These are phyloP conservation scores for Atta colombica DNA, from an alignment of 1,140 invertebrate species.

Conservation along the genomic window DNA sequence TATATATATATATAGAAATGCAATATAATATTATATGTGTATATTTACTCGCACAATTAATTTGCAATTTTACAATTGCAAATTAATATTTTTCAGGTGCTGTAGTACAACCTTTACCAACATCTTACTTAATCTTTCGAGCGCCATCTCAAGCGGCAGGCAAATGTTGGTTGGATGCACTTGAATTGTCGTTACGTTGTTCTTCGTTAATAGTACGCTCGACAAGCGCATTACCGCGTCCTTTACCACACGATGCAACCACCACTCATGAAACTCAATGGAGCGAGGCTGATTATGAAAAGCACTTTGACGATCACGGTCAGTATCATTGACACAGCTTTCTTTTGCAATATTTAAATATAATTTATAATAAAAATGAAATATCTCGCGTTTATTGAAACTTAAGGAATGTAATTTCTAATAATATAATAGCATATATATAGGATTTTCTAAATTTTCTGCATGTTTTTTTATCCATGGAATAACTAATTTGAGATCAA, in stretches of 20 bases:
- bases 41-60: too few species aligned
- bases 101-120: conserved; percentile 96
- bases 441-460: background rate
- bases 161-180: conserved; percentile 98
- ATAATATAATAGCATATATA: background rate
- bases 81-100: conserved; percentile 89
- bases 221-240: conserved; percentile 86
- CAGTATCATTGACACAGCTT: conserved; percentile 80
- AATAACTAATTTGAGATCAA: conserved; percentile 29
- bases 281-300: conserved; percentile 94
- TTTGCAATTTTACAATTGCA: background rate
- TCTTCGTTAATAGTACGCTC: conserved; percentile 91
- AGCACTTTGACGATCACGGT: conserved; percentile 95
- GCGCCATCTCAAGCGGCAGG: conserved; percentile 97
- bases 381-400: conserved; percentile 11
- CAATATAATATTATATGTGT: too few species aligned
- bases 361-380: conserved; percentile 2
- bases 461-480: conserved; percentile 20
- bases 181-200: conserved; percentile 95
- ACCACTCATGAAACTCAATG: conserved; percentile 91
- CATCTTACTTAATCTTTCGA: conserved; percentile 96
- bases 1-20: too few species aligned
- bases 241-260: conserved; percentile 85
- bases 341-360: conserved; percentile 13
- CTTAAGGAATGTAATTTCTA: background rate